Evolutionary conservation across 2,888 invertebrate species (phyloP), one percentile per base, ranked within the genome.

Genomic region (Bombylius major): DNA sequence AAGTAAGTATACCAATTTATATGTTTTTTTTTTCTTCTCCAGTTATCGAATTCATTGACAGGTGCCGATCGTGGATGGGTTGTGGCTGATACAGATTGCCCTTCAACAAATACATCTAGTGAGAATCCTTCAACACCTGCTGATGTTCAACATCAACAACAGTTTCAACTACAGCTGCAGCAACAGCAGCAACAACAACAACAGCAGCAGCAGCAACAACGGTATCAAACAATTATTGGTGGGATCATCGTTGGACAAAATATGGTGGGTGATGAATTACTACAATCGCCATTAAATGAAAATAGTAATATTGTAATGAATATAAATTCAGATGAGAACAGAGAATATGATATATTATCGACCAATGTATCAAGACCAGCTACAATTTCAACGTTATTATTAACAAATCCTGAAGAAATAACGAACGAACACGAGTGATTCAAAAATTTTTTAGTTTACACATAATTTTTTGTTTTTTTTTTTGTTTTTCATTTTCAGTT

Each of bases 1-100:
- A 3, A 23, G 23, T 23, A 23, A 23, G 23, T 23, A 23, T 2
- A 23, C 23, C 23, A 23, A 23, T 23, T 23, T 23, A 23, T 23
- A 23, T 23, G 23, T 23, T 23, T 23, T 23, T 23, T 23, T 23
- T 23, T 23, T 23, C 23, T 23, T 23, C 23, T 23, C 3, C 23
- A 23, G 23, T 23, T 23, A 23, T 23, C 3, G 23, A 23, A 23
- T 23, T 23, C 23, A 23, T 23, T 23, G 23, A 23, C 23, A 55
- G 62, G 62, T 56, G 56, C 60, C 54, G 62, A 63, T 57, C 58
- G 62, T 57, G 61, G 62, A 58, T 63, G 62, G 62, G 58, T 61
- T 42, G 62, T 63, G 23, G 62, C 62, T 52, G 62, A 63, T 54
- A 60, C 57, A 46, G 59, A 59, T 54, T 58, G 59, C 56, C 52